phyloP scores from a whole-genome alignment of 1,140 invertebrate genomes.

The Heterodera carotae region DNA sequence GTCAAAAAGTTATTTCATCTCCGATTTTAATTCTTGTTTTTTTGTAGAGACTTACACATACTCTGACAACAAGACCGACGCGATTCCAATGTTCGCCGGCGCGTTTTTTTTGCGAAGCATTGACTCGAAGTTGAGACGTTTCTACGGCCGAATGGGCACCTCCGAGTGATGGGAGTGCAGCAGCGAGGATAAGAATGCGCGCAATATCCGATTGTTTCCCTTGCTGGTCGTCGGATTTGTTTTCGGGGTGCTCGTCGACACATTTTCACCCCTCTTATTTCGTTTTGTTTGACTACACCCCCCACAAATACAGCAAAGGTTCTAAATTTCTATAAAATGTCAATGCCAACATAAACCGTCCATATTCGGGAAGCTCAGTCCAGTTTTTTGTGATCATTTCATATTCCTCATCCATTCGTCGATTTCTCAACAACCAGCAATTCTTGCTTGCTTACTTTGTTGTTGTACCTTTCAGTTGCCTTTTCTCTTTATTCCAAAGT shows the following conservation, averaged over 20 bases:
- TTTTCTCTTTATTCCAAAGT: neutral
- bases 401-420: neutral
- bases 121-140: conserved; percentile 27
- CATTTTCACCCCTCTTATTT: too few relatives aligned
- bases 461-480: neutral
- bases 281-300: neutral
- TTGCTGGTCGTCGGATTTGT: too few relatives aligned
- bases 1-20: too few relatives aligned
- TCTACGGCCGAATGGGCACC: neutral
- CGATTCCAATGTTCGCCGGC: conserved; percentile 39
- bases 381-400: neutral
- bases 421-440: neutral
- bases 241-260: too few relatives aligned
- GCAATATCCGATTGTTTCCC: neutral
- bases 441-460: neutral
- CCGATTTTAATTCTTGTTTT: too few relatives aligned
- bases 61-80: conserved; percentile 12
- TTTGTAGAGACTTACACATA: conserved; percentile 23
- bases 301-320: too few relatives aligned
- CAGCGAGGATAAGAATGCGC: neutral
- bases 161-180: neutral
- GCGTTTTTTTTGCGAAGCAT: conserved; percentile 51
- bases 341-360: too few relatives aligned
- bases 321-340: too few relatives aligned
- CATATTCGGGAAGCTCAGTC: neutral